These are phyloP conservation scores for Muscicapa adusta DNA, from an alignment of 2,113 vertebrate genomes.

Conservation along the genomic window DNA sequence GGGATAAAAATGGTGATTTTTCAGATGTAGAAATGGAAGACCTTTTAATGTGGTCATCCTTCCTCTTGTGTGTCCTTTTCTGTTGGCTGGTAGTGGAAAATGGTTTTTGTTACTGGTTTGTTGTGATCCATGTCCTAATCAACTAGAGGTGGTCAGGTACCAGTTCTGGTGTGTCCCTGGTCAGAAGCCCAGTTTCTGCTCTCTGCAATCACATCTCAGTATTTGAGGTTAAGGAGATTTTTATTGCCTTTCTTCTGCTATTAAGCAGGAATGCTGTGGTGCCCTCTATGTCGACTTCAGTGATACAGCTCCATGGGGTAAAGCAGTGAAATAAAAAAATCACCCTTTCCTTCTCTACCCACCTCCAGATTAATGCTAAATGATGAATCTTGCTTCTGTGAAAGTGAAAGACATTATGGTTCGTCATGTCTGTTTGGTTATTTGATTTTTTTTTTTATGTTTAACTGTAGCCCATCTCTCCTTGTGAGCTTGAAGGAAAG, in stretches of 20 bases:
- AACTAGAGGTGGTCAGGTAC: not conserved
- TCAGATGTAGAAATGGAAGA: not conserved
- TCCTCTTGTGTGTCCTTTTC: not conserved
- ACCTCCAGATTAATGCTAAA: not conserved
- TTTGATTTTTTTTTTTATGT: not conserved
- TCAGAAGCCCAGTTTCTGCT: not conserved
- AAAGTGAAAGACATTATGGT: not conserved
- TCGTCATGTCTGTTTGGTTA: not conserved
- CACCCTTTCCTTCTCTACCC: fast-evolving
- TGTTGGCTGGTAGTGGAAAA: not conserved
- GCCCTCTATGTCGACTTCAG: not conserved
- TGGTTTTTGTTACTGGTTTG: not conserved
- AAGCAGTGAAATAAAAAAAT: not conserved
- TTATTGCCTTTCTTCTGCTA: not conserved
- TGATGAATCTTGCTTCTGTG: not conserved
- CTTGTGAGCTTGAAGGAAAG: not conserved
- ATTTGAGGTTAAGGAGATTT: not conserved
- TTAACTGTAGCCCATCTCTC: fast-evolving
- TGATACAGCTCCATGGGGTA: not conserved
- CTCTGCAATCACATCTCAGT: not conserved
- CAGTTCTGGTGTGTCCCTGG: not conserved
- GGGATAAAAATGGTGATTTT: not conserved
- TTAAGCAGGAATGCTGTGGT: not conserved
- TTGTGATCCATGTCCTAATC: not conserved
- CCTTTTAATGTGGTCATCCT: not conserved